Evolutionary conservation across 1,140 invertebrate genomes (phyloP), one percentile per base, ranked within the genome.

Genomic region (Euglossa dilemma): DNA sequence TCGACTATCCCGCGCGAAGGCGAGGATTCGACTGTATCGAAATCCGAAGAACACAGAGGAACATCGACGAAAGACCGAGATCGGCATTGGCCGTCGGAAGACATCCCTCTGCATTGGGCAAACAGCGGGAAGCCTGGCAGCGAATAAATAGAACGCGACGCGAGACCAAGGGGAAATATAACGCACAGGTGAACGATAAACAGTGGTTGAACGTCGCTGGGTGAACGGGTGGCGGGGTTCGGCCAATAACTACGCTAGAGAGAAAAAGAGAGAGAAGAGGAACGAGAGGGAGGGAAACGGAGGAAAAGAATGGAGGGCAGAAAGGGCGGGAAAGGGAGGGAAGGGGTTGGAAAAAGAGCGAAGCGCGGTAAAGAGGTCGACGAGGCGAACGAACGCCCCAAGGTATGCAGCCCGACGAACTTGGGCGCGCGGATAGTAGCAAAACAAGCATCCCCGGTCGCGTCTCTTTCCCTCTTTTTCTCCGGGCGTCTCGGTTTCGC

Each of bases 391-490:
- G 83, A 87, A 76, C 88, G 84, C 90, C 91, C 80, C 87, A 73
- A 85, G 83, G 56, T 91, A 91, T 89, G 90, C 91, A 92, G 81
- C 90, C 90, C 82, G 86, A 64, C 82, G 78, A 87, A 91, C 91
- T 91, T 85, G 14, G 83, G 67, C 67, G 91, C 81, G 81, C 80
- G 84, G 86, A 90, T 86, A 91, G 90, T 91, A 89, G 89, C 90
- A 78, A 88, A 90, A 90, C 87, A 90, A 89, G 76, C 86, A 90
- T 89, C 88, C 71, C 16, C 36, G 43, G 6, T 9, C 28, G 74
- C 61, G 54, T 90, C 86, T 83, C 79, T 83, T 72, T 86, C 54
- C 70, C 61, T 84, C 75, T 66, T 72, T 75, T 80, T 67, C 20
- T 16, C 20, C 56, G 16, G 28, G 11, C 79, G 86, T 88, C 78